Evolutionary conservation across 2,797 vertebrate genomes (phyloP), one percentile per base, ranked within the genome.

Genomic region (Mus caroli): DNA sequence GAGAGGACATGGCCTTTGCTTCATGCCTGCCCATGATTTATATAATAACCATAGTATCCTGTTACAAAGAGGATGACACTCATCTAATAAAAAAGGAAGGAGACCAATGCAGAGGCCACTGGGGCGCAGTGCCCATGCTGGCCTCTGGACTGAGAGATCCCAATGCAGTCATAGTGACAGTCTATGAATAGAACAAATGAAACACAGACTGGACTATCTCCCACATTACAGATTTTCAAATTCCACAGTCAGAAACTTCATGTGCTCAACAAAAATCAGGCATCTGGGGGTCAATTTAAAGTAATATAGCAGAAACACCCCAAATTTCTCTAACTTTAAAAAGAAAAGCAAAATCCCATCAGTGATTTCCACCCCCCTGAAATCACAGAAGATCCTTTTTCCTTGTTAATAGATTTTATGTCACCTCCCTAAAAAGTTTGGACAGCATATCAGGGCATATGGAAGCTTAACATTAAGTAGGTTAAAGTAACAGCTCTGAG

Each of bases 11-110:
- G 19, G 54, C 37, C 85, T 93, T 26, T 90, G 85, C 73, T 67
- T 92, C 84, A 11, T 34, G 82, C 52, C 92, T 82, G 88, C 28
- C 60, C 64, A n/a, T 0, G 56, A 11, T 58, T 80, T 80, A 24
- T 14, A 37, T 56, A 83, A 78, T 88, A 75, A 82, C 83, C 54
- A 90, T 2, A 14, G 77, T 90, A 50, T 91, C 54, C 0, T 37
- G 62, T 95, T 93, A 86, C 93, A n/a, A 60, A 94, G 24, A 92
- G 52, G 76, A 91, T n/a, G 83, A 80, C 56, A 80, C 77, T 90
- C 83, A 24, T 87, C 87, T 82, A 71, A 58, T 62, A 69, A 92
- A 91, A 93, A 93, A 76, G 91, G 83, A 76, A 52, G 40, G 79
- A 82, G 76, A 93, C 92, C 97, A 88, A 87, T 28, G 56, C 60